A percentile compares a stretch with the other conserved stretches of the same genome.
Evolutionary conservation across 2,113 vertebrate genomes (phyloP).

Genomic region (Halcyon senegalensis): DNA sequence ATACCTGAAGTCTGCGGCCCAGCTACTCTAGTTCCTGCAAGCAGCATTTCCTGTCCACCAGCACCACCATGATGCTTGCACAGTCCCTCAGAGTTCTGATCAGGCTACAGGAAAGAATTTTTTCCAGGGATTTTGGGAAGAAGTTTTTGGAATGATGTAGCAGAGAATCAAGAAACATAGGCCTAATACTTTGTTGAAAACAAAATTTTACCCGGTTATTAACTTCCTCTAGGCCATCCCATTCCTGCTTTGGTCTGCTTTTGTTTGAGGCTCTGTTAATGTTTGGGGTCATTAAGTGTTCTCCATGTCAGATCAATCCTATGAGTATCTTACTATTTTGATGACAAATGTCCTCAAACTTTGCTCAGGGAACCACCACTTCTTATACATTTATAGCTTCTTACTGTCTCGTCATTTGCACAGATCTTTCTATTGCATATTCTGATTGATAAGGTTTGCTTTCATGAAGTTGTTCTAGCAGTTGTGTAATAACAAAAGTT

Average conservation of each 20-base stretch:
- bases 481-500: neutral
- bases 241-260: neutral
- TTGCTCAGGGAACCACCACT: neutral
- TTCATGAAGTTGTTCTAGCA: neutral
- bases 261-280: neutral
- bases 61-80: neutral
- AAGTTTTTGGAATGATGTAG: neutral
- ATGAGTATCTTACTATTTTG: neutral
- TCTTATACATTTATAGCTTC: neutral
- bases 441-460: neutral
- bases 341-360: neutral
- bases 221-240: neutral
- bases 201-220: neutral
- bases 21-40: neutral
- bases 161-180: neutral
- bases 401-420: neutral
- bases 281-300: neutral
- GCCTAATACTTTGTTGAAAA: neutral
- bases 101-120: neutral
- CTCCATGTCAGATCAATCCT: neutral
- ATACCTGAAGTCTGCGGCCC: neutral
- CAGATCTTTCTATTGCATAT: neutral
- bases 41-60: neutral
- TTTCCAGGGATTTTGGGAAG: neutral
- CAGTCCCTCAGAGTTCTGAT: neutral